A percentile compares a stretch with the other conserved stretches of the same genome.
Evolutionary conservation across 2,888 invertebrate genomes (phyloP).

Genomic region (Theretra japonica): DNA sequence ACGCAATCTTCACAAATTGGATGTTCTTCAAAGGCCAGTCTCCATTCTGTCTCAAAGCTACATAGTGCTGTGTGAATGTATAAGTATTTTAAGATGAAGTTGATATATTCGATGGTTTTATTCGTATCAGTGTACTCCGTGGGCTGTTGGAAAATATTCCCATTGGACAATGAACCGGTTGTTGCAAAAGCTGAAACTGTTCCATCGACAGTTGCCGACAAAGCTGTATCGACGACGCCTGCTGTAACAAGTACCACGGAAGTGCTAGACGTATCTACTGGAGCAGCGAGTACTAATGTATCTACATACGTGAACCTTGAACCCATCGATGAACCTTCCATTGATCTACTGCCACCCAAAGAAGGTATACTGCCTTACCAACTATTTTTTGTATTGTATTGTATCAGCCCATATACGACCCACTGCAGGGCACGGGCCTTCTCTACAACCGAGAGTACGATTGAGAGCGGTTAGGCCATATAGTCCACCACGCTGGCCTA

Average conservation of each 20-base stretch:
- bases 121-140: conserved; percentile 40
- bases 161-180: conserved; percentile 47
- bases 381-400: too few relatives aligned
- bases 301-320: neutral
- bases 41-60: conserved; percentile 41
- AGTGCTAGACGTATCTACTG: neutral
- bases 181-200: neutral
- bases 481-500: too few relatives aligned
- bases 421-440: too few relatives aligned
- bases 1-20: conserved; percentile 39
- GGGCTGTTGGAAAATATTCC: conserved; percentile 53
- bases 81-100: conserved; percentile 36
- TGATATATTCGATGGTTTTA: conserved; percentile 36
- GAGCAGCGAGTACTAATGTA: neutral
- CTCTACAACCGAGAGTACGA: too few relatives aligned
- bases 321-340: neutral
- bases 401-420: too few relatives aligned
- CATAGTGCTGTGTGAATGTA: conserved; percentile 32
- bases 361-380: neutral
- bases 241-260: conserved; percentile 9
- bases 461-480: too few relatives aligned
- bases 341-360: conserved; percentile 12
- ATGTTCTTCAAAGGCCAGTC: conserved; percentile 37
- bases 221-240: conserved; percentile 6
- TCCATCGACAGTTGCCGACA: neutral